phyloP scores from a whole-genome alignment of 2,888 invertebrate genomes.

The Tricholauxania praeusta region DNA sequence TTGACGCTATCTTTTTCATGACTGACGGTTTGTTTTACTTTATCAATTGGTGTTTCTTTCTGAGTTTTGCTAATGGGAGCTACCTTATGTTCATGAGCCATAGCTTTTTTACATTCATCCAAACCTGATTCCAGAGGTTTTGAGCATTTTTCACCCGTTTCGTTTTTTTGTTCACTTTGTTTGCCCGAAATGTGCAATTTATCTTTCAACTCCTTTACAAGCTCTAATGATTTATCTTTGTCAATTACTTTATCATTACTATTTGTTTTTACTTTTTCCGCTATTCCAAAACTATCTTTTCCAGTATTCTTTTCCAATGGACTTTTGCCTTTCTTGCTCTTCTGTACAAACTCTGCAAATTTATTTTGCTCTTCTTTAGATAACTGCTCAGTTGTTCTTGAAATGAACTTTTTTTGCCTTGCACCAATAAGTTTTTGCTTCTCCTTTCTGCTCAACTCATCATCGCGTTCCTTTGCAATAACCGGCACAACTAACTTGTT shows the following conservation, averaged over 20 bases:
- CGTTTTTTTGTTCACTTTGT: too few relatives aligned
- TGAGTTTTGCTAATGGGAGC: slow-evolving; percentile 9
- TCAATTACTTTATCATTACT: background rate
- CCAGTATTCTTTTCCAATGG: background rate
- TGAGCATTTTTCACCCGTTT: too few relatives aligned
- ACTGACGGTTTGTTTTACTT: slow-evolving; percentile 27
- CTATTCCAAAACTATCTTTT: background rate
- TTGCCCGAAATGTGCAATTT: too few relatives aligned
- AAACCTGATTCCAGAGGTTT: too few relatives aligned
- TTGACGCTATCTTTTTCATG: slow-evolving; percentile 25
- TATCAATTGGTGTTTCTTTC: slow-evolving; percentile 16
- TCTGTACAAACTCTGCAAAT: slow-evolving; percentile 38
- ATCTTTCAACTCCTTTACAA: slow-evolving; percentile 7
- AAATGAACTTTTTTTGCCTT: slow-evolving; percentile 6
- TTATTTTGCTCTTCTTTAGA: slow-evolving; percentile 32
- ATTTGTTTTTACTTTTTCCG: background rate
- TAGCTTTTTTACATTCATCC: too few relatives aligned
- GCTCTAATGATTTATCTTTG: slow-evolving; percentile 21
- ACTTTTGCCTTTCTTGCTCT: slow-evolving; percentile 42
- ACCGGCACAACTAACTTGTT: slow-evolving; percentile 66
- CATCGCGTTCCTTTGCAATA: slow-evolving; percentile 64
- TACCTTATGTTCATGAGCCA: background rate
- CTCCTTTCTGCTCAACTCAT: slow-evolving; percentile 59
- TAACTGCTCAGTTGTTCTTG: slow-evolving; percentile 28
- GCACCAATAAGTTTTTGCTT: slow-evolving; percentile 44